A percentile compares a stretch with the other conserved stretches of the same genome.
These are phyloP conservation scores for Eristalis pertinax DNA, from an alignment of 2,888 invertebrate species.

Conservation along the genomic window DNA sequence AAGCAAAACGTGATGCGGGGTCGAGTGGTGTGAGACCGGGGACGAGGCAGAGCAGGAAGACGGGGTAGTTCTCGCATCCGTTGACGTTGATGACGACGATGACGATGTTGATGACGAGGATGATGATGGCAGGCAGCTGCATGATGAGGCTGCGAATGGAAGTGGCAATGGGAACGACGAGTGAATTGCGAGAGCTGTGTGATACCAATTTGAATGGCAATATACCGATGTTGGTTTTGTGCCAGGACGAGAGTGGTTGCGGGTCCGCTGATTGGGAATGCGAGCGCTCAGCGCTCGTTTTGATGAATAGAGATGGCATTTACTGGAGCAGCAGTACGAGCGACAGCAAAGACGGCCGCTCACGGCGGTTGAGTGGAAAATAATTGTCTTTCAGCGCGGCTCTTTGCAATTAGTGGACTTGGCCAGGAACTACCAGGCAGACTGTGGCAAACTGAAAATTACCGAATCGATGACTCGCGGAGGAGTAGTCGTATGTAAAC, in stretches of 20 bases:
- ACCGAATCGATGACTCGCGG: neutral
- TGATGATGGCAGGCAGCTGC: neutral
- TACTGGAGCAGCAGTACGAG: neutral
- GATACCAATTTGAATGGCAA: constrained; percentile 66
- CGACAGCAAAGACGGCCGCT: neutral
- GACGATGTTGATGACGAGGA: constrained; percentile 20
- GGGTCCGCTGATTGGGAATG: neutral
- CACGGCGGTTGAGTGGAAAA: neutral
- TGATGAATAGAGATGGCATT: neutral
- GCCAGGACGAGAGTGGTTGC: neutral
- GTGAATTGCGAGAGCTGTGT: constrained; percentile 50
- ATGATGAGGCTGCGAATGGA: constrained; percentile 11
- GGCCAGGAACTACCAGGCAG: neutral
- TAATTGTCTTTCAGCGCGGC: neutral
- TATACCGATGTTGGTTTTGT: constrained; percentile 46
- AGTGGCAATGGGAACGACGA: constrained; percentile 47
- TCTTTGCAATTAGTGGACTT: neutral
- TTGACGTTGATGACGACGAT: constrained; percentile 32
- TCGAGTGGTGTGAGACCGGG: neutral
- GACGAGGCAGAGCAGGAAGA: neutral
- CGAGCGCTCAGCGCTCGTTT: neutral
- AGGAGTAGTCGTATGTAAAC: neutral
- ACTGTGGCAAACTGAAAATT: neutral
- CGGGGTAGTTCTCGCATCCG: constrained; percentile 48
- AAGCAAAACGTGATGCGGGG: neutral